phyloP scores from a whole-genome alignment of 2,888 invertebrate species.

The Dryobota labecula region DNA sequence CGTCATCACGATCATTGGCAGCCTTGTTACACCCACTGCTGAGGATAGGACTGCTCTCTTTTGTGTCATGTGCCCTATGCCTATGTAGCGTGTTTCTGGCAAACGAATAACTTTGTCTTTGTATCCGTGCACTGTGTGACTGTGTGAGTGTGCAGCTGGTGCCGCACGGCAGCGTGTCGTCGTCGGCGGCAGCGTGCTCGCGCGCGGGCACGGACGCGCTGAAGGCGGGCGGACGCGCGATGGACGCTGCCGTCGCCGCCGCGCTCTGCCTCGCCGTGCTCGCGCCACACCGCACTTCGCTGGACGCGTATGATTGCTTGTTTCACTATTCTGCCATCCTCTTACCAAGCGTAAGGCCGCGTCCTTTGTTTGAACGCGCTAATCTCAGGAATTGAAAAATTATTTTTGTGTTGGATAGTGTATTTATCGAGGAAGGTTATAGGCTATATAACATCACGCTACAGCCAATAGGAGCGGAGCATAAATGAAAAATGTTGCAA shows the following conservation, averaged over 20 bases:
- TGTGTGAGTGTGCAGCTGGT: constrained; percentile 86
- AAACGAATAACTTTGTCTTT: neutral
- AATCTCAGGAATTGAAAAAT: no score
- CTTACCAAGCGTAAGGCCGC: neutral
- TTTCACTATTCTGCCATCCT: neutral
- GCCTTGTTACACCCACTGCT: neutral
- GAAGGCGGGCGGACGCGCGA: constrained; percentile 93
- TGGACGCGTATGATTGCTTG: constrained; percentile 93
- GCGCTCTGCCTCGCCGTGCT: constrained; percentile 94
- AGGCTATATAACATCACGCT: no score
- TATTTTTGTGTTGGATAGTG: no score
- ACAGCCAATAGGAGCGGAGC: no score
- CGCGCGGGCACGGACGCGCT: constrained; percentile 92
- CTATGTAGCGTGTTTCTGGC: neutral
- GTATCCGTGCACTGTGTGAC: neutral
- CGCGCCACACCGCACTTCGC: constrained; percentile 93
- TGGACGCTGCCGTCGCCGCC: constrained; percentile 94
- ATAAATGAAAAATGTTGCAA: no score
- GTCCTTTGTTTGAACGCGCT: no score
- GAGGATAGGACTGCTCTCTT: neutral
- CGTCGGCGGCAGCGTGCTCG: constrained; percentile 93
- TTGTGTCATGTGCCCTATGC: neutral
- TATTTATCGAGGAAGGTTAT: no score
- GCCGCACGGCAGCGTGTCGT: constrained; percentile 94
- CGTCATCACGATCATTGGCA: neutral